These are phyloP conservation scores for Globicephala melas DNA, from an alignment of 2,113 vertebrate genomes.

Conservation along the genomic window DNA sequence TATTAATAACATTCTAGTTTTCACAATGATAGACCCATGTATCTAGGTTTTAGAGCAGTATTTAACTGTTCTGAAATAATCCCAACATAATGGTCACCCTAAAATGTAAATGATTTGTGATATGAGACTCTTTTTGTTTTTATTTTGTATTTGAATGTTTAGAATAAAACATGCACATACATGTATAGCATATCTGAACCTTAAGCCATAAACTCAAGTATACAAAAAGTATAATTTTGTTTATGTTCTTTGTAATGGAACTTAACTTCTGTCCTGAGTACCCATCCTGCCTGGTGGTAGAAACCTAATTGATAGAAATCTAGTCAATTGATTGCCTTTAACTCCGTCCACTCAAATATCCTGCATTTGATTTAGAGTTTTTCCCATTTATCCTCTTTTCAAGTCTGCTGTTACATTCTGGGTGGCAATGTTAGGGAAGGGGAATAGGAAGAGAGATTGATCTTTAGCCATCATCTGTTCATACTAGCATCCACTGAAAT, in stretches of 20 bases:
- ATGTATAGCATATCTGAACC: not conserved
- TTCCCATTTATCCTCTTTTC: not conserved
- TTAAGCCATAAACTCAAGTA: not conserved
- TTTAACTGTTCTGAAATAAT: conserved; percentile 31
- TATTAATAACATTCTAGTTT: not conserved
- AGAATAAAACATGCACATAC: not conserved
- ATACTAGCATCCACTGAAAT: not conserved
- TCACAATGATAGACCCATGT: not conserved
- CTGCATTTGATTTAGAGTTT: not conserved
- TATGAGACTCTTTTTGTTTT: not conserved
- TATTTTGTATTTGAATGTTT: conserved; percentile 28
- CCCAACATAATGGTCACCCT: not conserved
- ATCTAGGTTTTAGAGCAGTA: not conserved
- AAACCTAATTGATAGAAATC: not conserved
- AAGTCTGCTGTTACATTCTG: not conserved
- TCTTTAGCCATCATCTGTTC: not conserved
- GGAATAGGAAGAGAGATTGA: not conserved
- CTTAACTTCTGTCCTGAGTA: not conserved
- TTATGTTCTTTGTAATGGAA: not conserved
- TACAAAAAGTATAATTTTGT: not conserved
- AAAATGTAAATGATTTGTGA: not conserved
- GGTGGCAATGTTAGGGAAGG: not conserved
- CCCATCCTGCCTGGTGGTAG: not conserved
- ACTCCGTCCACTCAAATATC: not conserved
- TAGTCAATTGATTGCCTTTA: not conserved